These are phyloP conservation scores for Noctua fimbriata DNA, from an alignment of 2,888 invertebrate genomes.

Conservation along the genomic window DNA sequence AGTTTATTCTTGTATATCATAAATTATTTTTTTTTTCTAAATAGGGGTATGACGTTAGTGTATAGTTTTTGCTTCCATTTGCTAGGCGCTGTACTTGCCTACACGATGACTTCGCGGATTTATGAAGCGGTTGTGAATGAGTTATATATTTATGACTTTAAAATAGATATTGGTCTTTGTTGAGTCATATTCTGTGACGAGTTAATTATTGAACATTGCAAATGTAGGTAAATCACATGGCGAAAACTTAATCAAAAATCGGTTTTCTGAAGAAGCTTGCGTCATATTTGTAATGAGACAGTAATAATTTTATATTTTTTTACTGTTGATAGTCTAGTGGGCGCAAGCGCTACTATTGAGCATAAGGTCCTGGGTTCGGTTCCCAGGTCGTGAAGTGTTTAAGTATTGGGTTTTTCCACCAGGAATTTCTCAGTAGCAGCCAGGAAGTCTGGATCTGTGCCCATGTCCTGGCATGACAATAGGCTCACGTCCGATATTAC, in stretches of 20 bases:
- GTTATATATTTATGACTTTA: conserved; percentile 13
- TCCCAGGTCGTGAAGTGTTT: background rate
- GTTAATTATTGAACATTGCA: conserved; percentile 14
- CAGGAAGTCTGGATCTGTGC: background rate
- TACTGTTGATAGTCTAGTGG: background rate
- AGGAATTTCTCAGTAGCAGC: background rate
- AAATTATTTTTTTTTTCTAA: background rate
- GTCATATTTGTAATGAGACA: background rate
- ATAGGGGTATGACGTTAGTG: conserved; percentile 9
- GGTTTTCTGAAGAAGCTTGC: background rate
- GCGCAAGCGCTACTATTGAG: background rate
- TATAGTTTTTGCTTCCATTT: conserved; percentile 39
- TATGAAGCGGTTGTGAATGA: background rate
- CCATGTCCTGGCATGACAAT: background rate
- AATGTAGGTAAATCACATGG: background rate
- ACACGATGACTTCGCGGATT: conserved; percentile 27
- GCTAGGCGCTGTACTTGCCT: conserved; percentile 28
- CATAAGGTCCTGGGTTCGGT: background rate
- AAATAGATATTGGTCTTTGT: conserved; percentile 3
- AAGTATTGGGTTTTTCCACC: background rate
- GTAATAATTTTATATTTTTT: background rate
- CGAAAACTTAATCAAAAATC: background rate
- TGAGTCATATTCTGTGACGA: conserved; percentile 2
- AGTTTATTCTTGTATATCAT: conserved; percentile 14
- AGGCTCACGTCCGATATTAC: background rate